Base-by-base conservation (phyloP, 2,888 invertebrate species). In the Scaptomyza flava region DNA sequence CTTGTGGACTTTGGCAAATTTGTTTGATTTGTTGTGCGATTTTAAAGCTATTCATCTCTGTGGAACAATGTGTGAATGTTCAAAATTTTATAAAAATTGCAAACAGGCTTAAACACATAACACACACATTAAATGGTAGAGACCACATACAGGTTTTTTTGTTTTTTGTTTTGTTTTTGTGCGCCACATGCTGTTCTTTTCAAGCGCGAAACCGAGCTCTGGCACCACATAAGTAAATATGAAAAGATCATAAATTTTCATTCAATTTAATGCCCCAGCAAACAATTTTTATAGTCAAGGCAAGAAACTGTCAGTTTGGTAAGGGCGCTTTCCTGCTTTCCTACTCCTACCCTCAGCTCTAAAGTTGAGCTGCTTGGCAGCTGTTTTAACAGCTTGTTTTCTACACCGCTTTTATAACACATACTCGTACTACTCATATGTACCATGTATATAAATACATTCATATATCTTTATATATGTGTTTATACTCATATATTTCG, bases 241-340 rank as follows among this genome's bases (percentile, higher is more conserved):
- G 86, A 88, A 89, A 87, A 85, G 87, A 89, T 88, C 89, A 91
- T 91, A 91, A 91, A 91, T 91, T 91, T 90, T 86, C 89, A 91
- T 91, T 91, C 91, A 91, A 91, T 91, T 91, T 91, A 91, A 91
- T 91, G 91, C 90, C 89, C 90, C 88, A 90, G 90, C 90, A 90
- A 90, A 91, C 91, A 91, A 90, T 91, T 90, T 91, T 87, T 87
- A 83, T 89, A 85, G 80, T 72, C 72, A 66, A 67, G 69, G 76
- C 63, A 63, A 63, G 63, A 72, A 86, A 81, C 81, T 83, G 82
- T 65, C 82, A 48, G 69, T 54, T 47, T 41, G 61, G 46, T 14
- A 41, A 11, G 11, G 48, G 47, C 31, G n/a, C 45, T 31, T 34
- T 36, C 36, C 33, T 38, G 12, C 20, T 33, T 33, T 14, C 33